Base-by-base conservation (phyloP, 2,888 invertebrate genomes). In the Scelioninae gen. 1 region DNA sequence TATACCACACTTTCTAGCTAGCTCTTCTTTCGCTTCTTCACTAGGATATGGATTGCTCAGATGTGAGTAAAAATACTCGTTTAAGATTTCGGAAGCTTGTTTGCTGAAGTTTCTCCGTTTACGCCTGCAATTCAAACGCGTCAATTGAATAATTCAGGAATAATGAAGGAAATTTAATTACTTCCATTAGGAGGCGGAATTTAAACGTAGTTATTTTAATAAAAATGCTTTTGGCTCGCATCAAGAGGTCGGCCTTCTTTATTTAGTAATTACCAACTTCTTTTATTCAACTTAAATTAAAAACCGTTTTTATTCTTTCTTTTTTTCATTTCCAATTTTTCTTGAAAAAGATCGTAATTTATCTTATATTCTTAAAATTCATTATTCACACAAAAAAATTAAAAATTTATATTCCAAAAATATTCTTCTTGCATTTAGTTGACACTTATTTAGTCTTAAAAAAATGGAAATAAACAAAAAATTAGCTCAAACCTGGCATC, bases 31-130 rank as follows among this genome's bases (percentile, higher is more conserved):
- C 86, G 99, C 99, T 94, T 99, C 99, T 94, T 99, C 99, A 92
- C 98, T 98, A 85, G 99, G 99, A 94, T 99, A 99, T 34, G 99
- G 99, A 95, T 99, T 99, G 92, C 98, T 98, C 90, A 99, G 95
- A 94, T 99, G 99, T 89, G 99, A 99, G 94, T 99, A 99, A 94
- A 99, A 99, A 93, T 99, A 99, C 94, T 99, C 99, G 93, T 99
- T 99, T 88, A 99, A 95, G 90, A 99, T 98, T 94, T 99, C 99
- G 31, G 99, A 99, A 72, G 99, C 99, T 93, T 99, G 99, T 94
- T 99, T 99, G 95, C 98, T 99, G 94, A 99, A 99, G 94, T 99
- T 99, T 90, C 99, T 96, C 88, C 99, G 95, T 93, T 99, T 99
- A 85, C 96, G 95, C 88, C 96, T 92, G 85, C 2, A 86, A 88